Conservation (phyloP, 2,113 vertebrate genomes). For the Chloebia gouldiae region DNA sequence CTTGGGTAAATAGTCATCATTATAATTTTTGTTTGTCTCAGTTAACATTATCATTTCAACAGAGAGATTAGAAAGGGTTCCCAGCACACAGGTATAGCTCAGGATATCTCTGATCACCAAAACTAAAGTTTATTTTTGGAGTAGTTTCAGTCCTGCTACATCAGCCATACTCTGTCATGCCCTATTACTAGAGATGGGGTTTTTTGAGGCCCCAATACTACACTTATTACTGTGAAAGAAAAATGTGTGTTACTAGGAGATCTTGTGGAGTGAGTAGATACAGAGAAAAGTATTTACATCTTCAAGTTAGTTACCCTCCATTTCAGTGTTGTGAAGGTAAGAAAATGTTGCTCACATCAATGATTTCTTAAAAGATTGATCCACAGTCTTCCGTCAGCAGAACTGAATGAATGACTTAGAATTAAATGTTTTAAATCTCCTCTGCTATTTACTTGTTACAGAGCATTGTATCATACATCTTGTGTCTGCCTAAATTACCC, state of each 20-base stretch:
- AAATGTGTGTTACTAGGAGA: background rate
- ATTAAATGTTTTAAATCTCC: background rate
- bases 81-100: background rate
- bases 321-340: background rate
- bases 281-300: background rate
- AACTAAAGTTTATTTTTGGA: background rate
- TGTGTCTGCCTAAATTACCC: background rate
- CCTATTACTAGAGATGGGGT: fast-evolving
- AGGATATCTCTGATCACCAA: background rate
- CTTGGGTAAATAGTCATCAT: background rate
- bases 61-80: background rate
- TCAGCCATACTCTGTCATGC: background rate
- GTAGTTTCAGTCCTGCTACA: background rate
- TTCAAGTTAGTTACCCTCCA: background rate
- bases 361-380: background rate
- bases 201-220: background rate
- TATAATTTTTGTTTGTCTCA: background rate
- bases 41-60: background rate
- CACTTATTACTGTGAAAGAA: background rate
- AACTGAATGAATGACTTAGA: background rate
- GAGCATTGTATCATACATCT: background rate
- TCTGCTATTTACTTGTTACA: background rate
- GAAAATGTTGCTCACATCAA: background rate
- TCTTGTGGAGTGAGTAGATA: background rate
- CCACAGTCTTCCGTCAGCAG: background rate